Base-by-base conservation (phyloP, 2,888 invertebrate species). In the Ctenicera cuprea region DNA sequence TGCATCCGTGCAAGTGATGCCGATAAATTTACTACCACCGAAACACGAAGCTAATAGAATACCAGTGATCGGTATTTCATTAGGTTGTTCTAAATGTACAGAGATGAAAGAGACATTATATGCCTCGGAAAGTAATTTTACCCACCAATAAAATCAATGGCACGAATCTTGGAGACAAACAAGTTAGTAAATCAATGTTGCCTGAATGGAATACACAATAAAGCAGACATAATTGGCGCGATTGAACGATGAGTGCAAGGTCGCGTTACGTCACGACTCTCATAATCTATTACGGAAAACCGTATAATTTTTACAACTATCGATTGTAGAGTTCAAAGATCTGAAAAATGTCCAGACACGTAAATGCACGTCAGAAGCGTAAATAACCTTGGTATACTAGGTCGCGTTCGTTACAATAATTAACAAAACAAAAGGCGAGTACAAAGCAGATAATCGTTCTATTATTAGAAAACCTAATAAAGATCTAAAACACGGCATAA, bases 261-360 rank as follows among this genome's bases (percentile, higher is more conserved):
- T 73, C 67, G 45, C 37, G 22, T 73, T 68, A 67, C 72, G 72
- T 72, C 61, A 72, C 62, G 30, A 45, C 22, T 38, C 62, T 61
- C 72, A 72, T 72, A 66, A 72, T 67, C 72, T 69, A 65, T 73
- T 73, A 73, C 69, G 64, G 65, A 73, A 68, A 73, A 73, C 65
- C 61, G 69, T 73, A 68, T 73, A 68, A 73, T 63, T 62, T 69
- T 69, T 69, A 64, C 73, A 68, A 64, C 69, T 73, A 73, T 73
- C 73, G 68, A 73, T 73, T 70, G 57, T 41, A 52, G 57, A 68
- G 73, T 69, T 73, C 73, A 73, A 73, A 73, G 73, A 69, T 73
- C 73, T 72, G 37, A 41, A 71, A 57, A 72, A 72, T 62, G 62
- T 66, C 67, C 50, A 65, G 66, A 66, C 66, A 66, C 66, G 66